Evolutionary conservation across 2,113 vertebrate genomes (phyloP), one percentile per base, ranked within the genome.

Genomic region (Thymallus thymallus): DNA sequence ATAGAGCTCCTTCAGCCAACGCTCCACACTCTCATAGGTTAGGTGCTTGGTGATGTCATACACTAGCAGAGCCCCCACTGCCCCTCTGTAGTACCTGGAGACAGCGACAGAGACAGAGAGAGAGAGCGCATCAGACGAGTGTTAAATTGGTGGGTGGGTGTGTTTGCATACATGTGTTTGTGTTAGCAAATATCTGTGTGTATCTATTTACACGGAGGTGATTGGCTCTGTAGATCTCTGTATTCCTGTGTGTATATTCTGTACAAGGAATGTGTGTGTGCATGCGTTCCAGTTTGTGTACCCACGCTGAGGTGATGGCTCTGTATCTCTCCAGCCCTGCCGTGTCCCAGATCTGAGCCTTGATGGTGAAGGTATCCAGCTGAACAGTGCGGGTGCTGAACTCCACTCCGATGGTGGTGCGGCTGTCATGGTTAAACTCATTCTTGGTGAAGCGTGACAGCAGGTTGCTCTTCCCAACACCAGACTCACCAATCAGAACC

Each of bases 281-380:
- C 72, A 69, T 35, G 6, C 6, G 5, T 32, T 5, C 5, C 5
- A 6, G 5, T 6, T 7, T 41, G 35, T 41, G 9, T 23, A 91
- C 97, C 90, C 91, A 99, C 97, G 97, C 97, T 0, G 97, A 98
- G 56, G 97, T 99, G 91, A 99, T 99, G 76, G 97, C 97, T 0
- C 97, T 90, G 92, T 99, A 99, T 5, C 97, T 95, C 90, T 99
- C 97, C 88, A 97, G 92, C 20, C 97, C 97, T 0, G 97, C 97
- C 0, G 97, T 98, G 94, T 98, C 97, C 97, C 97, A 99, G 83
- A 99, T 98, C 88, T 99, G 97, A 4, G 97, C 96, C 85, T 98
- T 98, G 80, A 99, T 88, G 68, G 87, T 87, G 0, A 93, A 88
- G 0, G 90, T 91, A 45, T 94, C 93, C 85, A 98, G 80, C 77